Base-by-base conservation (phyloP, 2,888 invertebrate species). In the Callyntrura sp. region DNA sequence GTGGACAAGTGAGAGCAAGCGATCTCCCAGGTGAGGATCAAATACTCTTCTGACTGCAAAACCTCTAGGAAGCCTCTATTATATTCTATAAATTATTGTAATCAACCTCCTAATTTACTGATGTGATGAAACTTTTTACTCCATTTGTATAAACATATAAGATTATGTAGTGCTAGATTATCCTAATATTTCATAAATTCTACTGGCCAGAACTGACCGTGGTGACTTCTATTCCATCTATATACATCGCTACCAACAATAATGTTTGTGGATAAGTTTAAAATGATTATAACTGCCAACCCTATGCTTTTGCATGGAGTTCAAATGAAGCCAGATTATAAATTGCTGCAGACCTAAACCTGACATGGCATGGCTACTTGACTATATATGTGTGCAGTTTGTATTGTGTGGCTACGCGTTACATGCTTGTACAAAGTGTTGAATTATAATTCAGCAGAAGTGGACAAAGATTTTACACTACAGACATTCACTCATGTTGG, bases 1-100 rank as follows among this genome's bases (percentile, higher is more conserved):
- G 85, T 88, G 81, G 78, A 81, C 88, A 90, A 90, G 82, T 91
- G 89, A 70, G 91, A 90, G 90, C 90, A 87, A 90, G 85, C 89
- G 91, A 91, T 91, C 91, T 90, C 88, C 90, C 89, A 89, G 91
- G 65, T 84, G 90, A 90, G 90, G 90, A 91, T 91, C 91, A 91
- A 91, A 90, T 91, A 91, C 90, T 91, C 90, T 85, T 91, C 90
- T 89, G 86, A 70, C 60, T 76, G 73, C 79, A 85, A 85, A 85
- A 65, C 68, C 83, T 85, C 91, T 79, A 91, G 91, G 91, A 91
- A 91, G 91, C 76, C n/a, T 6, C 51, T 35, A 83, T 83, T 76
- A 88, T 88, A 88, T 85, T 85, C 35, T 70, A 70, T 28, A 84
- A 84, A 70, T 84, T 88, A 82, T 88, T 65, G 43, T 88, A 68